Percentiles rank a stretch among this genome's conserved stretches.
These are phyloP conservation scores for Gallinago undulata DNA, from an alignment of 2,113 vertebrate species.

Conservation along the genomic window DNA sequence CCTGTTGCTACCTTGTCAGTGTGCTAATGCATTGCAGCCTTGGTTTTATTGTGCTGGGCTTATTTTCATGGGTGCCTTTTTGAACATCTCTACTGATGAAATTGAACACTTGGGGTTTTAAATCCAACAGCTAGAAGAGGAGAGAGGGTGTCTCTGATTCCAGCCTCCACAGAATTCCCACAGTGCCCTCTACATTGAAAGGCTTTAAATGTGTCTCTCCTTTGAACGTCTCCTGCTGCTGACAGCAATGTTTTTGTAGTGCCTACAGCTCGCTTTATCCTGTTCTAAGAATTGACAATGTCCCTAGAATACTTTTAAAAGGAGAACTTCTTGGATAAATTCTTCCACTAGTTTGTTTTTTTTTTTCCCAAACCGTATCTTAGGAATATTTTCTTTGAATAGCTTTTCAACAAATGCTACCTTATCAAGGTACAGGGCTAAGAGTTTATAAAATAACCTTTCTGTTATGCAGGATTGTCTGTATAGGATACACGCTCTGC, in stretches of 20 bases:
- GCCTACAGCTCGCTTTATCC: not conserved
- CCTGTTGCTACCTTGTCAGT: not conserved
- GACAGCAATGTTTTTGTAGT: constrained; percentile 17
- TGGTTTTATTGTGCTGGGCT: not conserved
- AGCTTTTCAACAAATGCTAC: not conserved
- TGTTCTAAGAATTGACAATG: not conserved
- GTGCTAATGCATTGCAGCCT: not conserved
- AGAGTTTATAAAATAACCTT: not conserved
- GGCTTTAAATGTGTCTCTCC: constrained; percentile 6
- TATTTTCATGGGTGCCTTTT: not conserved
- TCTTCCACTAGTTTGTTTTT: not conserved
- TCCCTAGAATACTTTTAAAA: constrained; percentile 19
- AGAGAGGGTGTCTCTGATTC: not conserved
- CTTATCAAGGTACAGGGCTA: not conserved
- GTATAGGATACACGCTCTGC: not conserved
- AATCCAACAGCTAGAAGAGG: not conserved
- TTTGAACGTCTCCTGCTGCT: constrained; percentile 11
- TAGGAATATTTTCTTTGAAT: not conserved
- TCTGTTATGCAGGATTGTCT: not conserved
- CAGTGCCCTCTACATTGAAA: not conserved
- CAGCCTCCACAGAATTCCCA: not conserved
- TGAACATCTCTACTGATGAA: not conserved
- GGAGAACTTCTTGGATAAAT: not conserved
- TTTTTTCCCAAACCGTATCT: not conserved
- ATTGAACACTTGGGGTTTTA: not conserved